phyloP scores from a whole-genome alignment of 2,888 invertebrate species.

The Hofmannophila pseudospretella region DNA sequence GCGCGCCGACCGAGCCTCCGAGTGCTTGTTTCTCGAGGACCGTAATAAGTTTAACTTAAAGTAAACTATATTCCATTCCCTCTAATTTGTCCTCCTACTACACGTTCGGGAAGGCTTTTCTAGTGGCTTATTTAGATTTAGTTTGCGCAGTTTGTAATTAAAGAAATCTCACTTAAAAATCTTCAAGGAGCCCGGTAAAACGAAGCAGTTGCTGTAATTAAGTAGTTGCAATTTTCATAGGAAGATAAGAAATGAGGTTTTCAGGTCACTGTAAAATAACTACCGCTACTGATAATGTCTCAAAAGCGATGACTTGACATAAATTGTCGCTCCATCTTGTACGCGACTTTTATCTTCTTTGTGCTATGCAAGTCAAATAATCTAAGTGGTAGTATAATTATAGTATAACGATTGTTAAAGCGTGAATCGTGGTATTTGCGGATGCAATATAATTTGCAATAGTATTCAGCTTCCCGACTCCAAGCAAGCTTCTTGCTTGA shows the following conservation, averaged over 20 bases:
- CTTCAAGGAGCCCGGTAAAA: no score
- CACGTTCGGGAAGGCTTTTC: constrained; percentile 49
- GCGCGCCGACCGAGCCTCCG: constrained; percentile 61
- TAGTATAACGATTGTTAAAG: not conserved
- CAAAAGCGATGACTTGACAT: no score
- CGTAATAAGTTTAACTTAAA: constrained; percentile 77
- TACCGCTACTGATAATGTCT: not conserved
- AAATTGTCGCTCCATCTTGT: no score
- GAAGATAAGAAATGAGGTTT: not conserved
- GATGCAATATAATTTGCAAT: constrained; percentile 53
- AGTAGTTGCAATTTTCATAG: not conserved
- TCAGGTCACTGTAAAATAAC: not conserved
- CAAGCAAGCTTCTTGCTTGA: constrained; percentile 43
- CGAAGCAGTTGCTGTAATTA: no score
- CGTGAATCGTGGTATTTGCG: constrained; percentile 17
- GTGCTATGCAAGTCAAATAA: no score
- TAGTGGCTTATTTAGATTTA: constrained; percentile 50
- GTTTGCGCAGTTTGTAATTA: constrained; percentile 25
- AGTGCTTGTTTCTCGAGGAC: constrained; percentile 72
- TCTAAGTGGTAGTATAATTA: not conserved
- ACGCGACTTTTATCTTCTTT: no score
- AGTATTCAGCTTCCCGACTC: constrained; percentile 42
- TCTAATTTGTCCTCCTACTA: constrained; percentile 66
- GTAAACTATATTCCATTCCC: constrained; percentile 77
- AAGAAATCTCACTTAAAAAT: not conserved